These are phyloP conservation scores for Phymanthus crucifer DNA, from an alignment of 92 coral and sea anemone species.

Conservation along the genomic window DNA sequence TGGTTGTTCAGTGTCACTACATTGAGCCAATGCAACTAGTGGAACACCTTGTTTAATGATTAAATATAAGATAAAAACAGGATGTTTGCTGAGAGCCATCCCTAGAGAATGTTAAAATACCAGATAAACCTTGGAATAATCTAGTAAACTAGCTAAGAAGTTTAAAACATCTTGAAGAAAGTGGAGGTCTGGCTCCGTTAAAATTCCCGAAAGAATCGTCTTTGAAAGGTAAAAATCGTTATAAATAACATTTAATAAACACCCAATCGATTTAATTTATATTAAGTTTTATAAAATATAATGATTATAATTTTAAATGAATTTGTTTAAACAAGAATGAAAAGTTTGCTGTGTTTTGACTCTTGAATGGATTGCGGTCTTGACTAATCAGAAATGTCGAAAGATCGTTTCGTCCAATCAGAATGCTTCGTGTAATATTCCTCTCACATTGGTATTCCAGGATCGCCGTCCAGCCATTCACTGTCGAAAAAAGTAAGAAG, in stretches of 20 bases:
- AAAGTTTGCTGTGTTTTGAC: not conserved
- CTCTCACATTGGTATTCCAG: not conserved
- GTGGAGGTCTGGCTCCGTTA: not conserved
- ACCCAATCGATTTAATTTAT: not conserved
- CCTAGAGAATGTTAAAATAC: not conserved
- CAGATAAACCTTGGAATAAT: not conserved
- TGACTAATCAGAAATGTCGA: not conserved
- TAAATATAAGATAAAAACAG: not conserved
- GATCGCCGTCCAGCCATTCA: conserved; percentile 1
- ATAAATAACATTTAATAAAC: not conserved
- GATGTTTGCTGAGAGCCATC: not conserved
- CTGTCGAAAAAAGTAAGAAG: conserved; percentile 2
- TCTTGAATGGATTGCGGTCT: not conserved
- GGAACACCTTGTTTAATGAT: conserved; percentile 11
- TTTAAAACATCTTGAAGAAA: too few species aligned
- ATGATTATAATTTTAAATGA: too few species aligned
- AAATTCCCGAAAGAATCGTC: not conserved
- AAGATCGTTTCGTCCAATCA: not conserved
- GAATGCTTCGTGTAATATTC: not conserved
- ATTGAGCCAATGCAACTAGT: conserved; percentile 17
- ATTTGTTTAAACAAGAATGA: not conserved
- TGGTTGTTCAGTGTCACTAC: conserved; percentile 20
- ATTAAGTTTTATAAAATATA: not conserved
- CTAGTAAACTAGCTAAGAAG: not conserved
- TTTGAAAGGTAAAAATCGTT: not conserved